These are phyloP conservation scores for Tympanuchus pallidicinctus DNA, from an alignment of 2,113 vertebrate species.

Conservation along the genomic window DNA sequence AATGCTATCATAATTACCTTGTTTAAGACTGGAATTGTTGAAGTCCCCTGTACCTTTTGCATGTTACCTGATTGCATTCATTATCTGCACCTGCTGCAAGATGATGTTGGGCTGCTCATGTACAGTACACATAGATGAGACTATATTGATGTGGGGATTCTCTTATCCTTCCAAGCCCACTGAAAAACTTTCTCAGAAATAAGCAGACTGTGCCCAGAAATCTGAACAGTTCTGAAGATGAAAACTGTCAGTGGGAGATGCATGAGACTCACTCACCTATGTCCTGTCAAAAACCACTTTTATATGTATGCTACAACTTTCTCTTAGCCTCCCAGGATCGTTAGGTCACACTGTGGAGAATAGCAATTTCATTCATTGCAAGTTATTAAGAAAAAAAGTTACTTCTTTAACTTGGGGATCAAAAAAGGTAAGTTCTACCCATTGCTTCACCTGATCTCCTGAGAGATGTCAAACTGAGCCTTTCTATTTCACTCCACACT, in stretches of 20 bases:
- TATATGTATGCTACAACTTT: background rate
- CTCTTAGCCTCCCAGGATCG: background rate
- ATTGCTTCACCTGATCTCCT: background rate
- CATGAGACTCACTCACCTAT: background rate
- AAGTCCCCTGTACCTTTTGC: background rate
- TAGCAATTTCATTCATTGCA: background rate
- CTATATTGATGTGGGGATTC: background rate
- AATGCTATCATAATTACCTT: constrained; percentile 46
- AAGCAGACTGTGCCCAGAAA: background rate
- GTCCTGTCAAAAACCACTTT: background rate
- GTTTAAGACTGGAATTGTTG: constrained; percentile 1
- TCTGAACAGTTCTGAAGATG: background rate
- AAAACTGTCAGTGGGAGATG: background rate
- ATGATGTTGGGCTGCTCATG: background rate
- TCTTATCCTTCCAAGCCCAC: background rate
- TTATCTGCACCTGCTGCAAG: background rate
- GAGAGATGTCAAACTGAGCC: background rate
- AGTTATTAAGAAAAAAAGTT: background rate
- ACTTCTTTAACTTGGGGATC: background rate
- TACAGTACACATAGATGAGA: background rate
- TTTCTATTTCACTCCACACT: background rate
- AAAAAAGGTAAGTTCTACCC: background rate
- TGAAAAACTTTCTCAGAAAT: background rate
- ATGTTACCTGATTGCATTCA: background rate
- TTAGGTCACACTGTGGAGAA: background rate